phyloP scores from a whole-genome alignment of 2,888 invertebrate genomes.

The Eristalis intricaria region DNA sequence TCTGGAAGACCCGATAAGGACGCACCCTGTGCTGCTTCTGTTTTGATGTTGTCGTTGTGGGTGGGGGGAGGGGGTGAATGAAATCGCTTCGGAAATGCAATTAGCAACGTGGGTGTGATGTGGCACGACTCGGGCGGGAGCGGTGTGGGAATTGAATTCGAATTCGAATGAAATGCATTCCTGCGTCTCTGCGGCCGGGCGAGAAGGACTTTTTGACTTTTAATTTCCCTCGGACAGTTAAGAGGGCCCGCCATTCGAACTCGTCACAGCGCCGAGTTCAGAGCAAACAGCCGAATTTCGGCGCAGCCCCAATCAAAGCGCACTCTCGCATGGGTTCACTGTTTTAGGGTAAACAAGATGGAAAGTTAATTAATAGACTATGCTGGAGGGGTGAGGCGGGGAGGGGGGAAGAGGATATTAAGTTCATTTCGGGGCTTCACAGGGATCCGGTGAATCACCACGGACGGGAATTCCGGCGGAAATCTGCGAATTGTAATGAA shows the following conservation, averaged over 20 bases:
- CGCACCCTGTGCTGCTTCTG: constrained; percentile 14
- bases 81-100: constrained; percentile 67
- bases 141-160: constrained; percentile 6
- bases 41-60: neutral
- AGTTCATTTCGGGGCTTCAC: neutral
- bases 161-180: constrained; percentile 39
- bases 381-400: neutral
- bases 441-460: neutral
- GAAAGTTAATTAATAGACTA: constrained; percentile 28
- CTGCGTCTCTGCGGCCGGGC: neutral
- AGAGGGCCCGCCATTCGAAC: constrained; percentile 14
- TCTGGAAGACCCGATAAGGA: constrained; percentile 42
- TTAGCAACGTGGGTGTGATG: constrained; percentile 65
- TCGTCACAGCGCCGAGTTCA: neutral
- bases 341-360: constrained; percentile 2
- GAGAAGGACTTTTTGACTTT: constrained; percentile 47
- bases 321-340: constrained; percentile 1
- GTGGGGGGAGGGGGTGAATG: neutral
- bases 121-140: constrained; percentile 28
- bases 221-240: constrained; percentile 48
- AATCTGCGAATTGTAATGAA: neutral
- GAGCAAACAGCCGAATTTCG: neutral
- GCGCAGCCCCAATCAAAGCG: constrained; percentile 26
- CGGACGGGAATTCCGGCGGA: neutral
- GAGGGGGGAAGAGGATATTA: neutral